Evolutionary conservation across 2,797 vertebrate species (phyloP), one percentile per base, ranked within the genome.

Genomic region (Podarcis siculus): DNA sequence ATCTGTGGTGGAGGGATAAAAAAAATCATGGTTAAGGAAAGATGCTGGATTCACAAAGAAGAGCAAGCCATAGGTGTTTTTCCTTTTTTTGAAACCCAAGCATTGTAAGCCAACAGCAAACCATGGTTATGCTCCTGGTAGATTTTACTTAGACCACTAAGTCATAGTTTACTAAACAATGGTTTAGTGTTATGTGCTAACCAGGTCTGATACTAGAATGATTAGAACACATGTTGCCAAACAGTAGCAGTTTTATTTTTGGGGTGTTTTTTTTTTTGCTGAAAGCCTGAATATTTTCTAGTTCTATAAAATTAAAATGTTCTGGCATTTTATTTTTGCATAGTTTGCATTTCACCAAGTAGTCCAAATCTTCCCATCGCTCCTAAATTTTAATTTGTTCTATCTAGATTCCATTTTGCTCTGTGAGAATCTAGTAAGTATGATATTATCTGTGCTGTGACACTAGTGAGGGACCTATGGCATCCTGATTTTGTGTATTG

Each of bases 211-310:
- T 30, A n/a, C n/a, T 32, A 45, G 8, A 67, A 61, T 86, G 78
- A 69, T 75, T 81, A 23, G 3, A 79, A 69, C 87, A 66, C 21
- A 35, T 87, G 12, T 75, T 91, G 72, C 0, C 37, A 78, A 3
- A 49, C 58, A 21, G 9, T 86, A 82, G 9, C 37, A 69, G 1
- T 19, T 30, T 12, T 77, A 27, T 71, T 71, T 71, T 58, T 64
- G 2, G 13, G 49, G n/a, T n/a, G n/a, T 15, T 55, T 1, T 73
- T 37, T 73, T 17, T 42, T 81, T 83, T 32, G 64, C 80, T 27
- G 67, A 73, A 55, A 88, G 27, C 30, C 67, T 79, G 61, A 89
- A 87, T 87, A 42, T 6, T 85, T 1, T 35, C 55, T 87, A 21
- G 35, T 30, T 87, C 19, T 82, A 30, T 6, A 42, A 55, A 12